Evolutionary conservation across 1,140 invertebrate genomes (phyloP).

Genomic region (Gonatopus flavifemur): DNA sequence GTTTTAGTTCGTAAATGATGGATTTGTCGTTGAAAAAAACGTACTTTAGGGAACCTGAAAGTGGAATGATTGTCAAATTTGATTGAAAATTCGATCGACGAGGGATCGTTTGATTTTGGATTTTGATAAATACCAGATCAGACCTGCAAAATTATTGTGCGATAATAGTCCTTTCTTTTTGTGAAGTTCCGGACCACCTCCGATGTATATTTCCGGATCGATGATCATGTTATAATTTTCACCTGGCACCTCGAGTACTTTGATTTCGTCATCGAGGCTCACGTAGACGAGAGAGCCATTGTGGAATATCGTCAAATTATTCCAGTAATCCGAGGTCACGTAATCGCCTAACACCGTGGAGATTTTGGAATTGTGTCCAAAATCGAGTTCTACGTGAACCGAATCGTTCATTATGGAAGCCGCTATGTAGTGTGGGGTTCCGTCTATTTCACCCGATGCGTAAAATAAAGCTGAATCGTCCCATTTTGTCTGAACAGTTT

Average conservation of each 20-base stretch:
- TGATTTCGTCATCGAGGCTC: conserved; percentile 71
- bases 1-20: conserved; percentile 83
- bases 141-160: conserved; percentile 69
- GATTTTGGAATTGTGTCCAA: conserved; percentile 74
- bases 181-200: conserved; percentile 77
- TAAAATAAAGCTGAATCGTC: conserved; percentile 87
- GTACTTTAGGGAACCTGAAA: conserved; percentile 81
- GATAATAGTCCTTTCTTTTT: conserved; percentile 75
- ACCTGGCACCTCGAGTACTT: conserved; percentile 70
- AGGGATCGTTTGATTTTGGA: no score
- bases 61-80: conserved; percentile 50
- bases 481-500: conserved; percentile 74
- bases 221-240: conserved; percentile 79
- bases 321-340: conserved; percentile 79
- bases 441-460: conserved; percentile 80
- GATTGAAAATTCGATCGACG: not conserved
- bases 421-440: conserved; percentile 78
- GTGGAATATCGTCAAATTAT: conserved; percentile 86
- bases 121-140: not conserved
- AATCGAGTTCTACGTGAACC: conserved; percentile 79
- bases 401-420: conserved; percentile 77
- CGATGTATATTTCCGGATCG: conserved; percentile 91
- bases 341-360: conserved; percentile 68
- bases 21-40: conserved; percentile 92
- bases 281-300: conserved; percentile 71